Base-by-base conservation (phyloP, 2,113 vertebrate genomes). In the Asarcornis scutulata region DNA sequence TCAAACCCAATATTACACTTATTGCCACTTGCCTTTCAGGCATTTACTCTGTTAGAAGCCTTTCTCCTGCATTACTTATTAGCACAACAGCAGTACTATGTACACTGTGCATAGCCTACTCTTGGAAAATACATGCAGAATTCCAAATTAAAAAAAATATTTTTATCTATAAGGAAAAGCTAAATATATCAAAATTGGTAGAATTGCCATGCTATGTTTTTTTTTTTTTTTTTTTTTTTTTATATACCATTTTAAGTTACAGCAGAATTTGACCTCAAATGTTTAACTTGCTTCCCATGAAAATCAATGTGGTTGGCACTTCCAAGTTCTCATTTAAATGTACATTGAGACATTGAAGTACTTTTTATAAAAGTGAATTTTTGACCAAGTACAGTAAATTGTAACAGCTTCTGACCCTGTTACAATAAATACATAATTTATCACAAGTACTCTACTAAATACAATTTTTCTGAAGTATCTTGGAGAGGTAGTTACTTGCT, bases 361-460 rank as follows among this genome's bases (percentile, higher is more conserved):
- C 76, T 96, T 95, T 83, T 88, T 89, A 89, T 93, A 86, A 96
- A 91, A 96, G 88, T 89, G 89, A 83, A 81, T 95, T 96, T 97
- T 94, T 96, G 94, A 94, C 94, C 97, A 95, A 95, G 88, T 91
- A 85, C 82, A 93, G 84, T 94, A 96, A 96, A 97, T 93, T 96
- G 89, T 95, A 93, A 89, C 86, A 93, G 94, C 81, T 96, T 93
- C 93, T 97, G 93, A 95, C 92, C 91, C 94, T 96, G 71, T 93
- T 97, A 96, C 81, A 91, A 96, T 95, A 97, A 97, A 97, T 97
- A 90, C 96, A 97, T 97, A 96, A 97, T 97, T 97, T 97, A 97
- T 97, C 85, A 96, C 96, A 96, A 97, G 92, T 95, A 87, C 91
- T 95, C 67, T 93, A 93, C 96, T 96, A 96, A 96, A 95, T 75